Evolutionary conservation across 53 echinoderm and acorn worm species (phyloP), one percentile per base, ranked within the genome.

Genomic region (Luidia sarsii): DNA sequence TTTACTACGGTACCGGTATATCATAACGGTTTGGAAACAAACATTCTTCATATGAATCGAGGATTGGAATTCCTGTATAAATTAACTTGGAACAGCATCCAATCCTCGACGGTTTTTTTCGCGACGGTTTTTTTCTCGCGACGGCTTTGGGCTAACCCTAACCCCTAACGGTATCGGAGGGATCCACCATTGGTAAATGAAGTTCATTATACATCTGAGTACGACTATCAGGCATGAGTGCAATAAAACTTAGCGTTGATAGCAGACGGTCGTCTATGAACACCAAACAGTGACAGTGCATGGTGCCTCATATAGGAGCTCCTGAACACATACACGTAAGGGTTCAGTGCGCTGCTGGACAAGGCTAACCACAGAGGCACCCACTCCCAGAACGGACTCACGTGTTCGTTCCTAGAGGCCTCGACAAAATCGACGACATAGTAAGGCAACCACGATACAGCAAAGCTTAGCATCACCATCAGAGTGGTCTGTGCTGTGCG

Each of bases 241-340:
- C n/a, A n/a, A n/a, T n/a, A n/a, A n/a, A 41, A 41, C 11, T 41
- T 41, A 11, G 41, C 11, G 41, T 41, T 41, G 41, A 53, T 53
- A 4, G 22, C 4, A 4, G 46, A 45, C 43, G 67, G 9, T 23
- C 25, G 22, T 21, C 67, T 41, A 7, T 31, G 48, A 8, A 84
- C 49, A 8, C 84, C 73, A 28, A 90, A 38, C 23, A 86, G 60
- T 10, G 80, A 70, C 29, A 64, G 51, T 0, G 89, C 89, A 25
- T 94, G 94, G 49, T 82, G 79, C 3, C 94, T 70, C 94, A 94
- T 94, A 28, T 71, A 81, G 36, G 91, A 81, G 50, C 89, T 94
- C 48, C 94, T 85, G 25, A 94, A 86, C n/a, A 94, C 94, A 31
- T 94, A 94, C 22, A 94, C 94, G 35, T 94, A 94, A 24, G 94